phyloP scores from a whole-genome alignment of 2,797 vertebrate genomes.

The Myotis myotis region DNA sequence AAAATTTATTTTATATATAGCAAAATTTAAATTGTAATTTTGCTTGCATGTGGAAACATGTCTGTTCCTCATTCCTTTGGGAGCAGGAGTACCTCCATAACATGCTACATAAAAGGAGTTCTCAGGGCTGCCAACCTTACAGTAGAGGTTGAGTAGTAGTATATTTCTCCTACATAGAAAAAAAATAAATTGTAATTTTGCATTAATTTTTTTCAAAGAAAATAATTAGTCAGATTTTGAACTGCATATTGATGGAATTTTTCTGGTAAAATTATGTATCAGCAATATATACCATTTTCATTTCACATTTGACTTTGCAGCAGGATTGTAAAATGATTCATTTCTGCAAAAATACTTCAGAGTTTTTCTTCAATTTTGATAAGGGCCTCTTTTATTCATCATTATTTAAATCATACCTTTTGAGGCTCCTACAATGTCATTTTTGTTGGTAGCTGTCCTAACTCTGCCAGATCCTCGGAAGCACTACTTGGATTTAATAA shows the following conservation, averaged over 20 bases:
- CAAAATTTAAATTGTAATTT: background rate
- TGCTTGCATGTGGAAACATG: no score
- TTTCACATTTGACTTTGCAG: constrained; percentile 8
- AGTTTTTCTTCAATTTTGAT: background rate
- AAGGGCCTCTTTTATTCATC: background rate
- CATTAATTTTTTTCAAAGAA: background rate
- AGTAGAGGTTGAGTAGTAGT: no score
- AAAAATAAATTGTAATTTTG: background rate
- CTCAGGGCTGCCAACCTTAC: no score
- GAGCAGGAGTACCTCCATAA: no score
- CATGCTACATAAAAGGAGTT: no score
- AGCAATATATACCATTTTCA: background rate
- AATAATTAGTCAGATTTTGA: background rate
- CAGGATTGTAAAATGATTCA: background rate
- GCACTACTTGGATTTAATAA: background rate
- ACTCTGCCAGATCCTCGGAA: background rate
- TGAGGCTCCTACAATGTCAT: background rate
- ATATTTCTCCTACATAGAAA: no score
- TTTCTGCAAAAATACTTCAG: background rate
- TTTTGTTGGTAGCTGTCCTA: background rate
- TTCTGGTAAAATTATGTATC: background rate
- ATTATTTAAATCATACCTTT: background rate
- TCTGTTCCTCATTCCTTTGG: no score
- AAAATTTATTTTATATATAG: constrained; percentile 7
- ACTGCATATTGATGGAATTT: background rate